Base-by-base conservation (phyloP, 2,113 vertebrate genomes). In the Scopus umbretta region DNA sequence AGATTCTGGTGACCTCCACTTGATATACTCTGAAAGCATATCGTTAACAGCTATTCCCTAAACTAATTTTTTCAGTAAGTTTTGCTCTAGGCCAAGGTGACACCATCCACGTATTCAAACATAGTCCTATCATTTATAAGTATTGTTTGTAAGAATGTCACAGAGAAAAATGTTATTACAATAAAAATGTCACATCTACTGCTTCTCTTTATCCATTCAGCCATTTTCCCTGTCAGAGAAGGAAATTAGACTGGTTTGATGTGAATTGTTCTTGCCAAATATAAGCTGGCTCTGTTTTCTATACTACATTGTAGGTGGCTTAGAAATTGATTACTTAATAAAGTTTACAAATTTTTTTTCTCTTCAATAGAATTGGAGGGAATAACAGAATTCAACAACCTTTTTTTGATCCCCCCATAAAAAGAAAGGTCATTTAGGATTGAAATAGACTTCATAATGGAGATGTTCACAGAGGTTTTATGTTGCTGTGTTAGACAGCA, bases 231-330 rank as follows among this genome's bases (percentile, higher is more conserved):
- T 88, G 79, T 88, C 79, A 86, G 50, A 83, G 89, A 73, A 86
- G 58, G 74, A 88, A 86, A 83, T 63, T 38, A 52, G 36, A 45
- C 88, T 80, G 79, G 12, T 80, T 88, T 96, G 96, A 83, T 42
- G 21, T 50, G 36, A 92, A 90, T 92, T 94, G 86, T 90, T 95
- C 92, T 62, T 86, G 62, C 53, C 82, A 90, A 93, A 88, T 93
- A 62, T 21, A 21, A 86, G 47, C 73, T 82, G 71, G 45, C 58
- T 93, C 65, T 80, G 15, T 72, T 85, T 91, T 56, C 86, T 88
- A 0, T 61, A 34, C 40, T 45, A 11, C 32, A 3, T 20, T 70
- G 53, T 38, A 70, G 58, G 53, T 85, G 45, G 58, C 65, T 88
- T 82, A 68, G 71, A 88, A 95, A 91, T 34, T 16, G 53, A 65